Conservation (phyloP, 2,888 invertebrate species). For the Andrena fulva region DNA sequence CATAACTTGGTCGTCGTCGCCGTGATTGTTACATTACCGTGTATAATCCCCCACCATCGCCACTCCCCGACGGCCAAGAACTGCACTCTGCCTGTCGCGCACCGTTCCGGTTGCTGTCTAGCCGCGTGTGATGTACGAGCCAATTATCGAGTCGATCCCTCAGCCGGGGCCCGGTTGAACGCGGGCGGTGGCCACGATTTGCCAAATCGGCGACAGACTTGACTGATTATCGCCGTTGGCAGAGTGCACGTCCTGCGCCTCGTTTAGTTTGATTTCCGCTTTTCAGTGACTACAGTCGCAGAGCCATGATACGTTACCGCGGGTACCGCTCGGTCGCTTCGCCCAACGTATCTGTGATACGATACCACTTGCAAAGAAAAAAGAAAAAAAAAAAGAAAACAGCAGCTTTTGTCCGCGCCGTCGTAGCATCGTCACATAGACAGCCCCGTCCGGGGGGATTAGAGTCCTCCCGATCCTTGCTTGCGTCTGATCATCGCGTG, state of each 20-base stretch:
- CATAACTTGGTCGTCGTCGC: constrained; percentile 75
- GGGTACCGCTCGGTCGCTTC: not conserved
- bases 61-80: constrained; percentile 70
- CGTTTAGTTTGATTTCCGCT: constrained; percentile 76
- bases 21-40: constrained; percentile 71
- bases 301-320: constrained; percentile 64
- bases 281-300: constrained; percentile 63
- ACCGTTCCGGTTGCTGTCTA: constrained; percentile 21
- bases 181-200: constrained; percentile 24
- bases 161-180: constrained; percentile 9
- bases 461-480: not conserved
- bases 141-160: constrained; percentile 55
- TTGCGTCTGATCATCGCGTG: not conserved
- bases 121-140: constrained; percentile 37
- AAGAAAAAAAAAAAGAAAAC: not conserved
- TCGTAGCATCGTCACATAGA: not conserved
- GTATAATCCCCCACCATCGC: constrained; percentile 63
- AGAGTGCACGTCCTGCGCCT: constrained; percentile 77
- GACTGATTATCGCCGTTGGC: constrained; percentile 59
- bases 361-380: constrained; percentile 12
- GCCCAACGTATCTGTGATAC: constrained; percentile 29
- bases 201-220: constrained; percentile 35
- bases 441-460: not conserved
- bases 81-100: constrained; percentile 74
- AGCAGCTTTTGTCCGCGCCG: not conserved